These are phyloP conservation scores for Rattus norvegicus DNA, from an alignment of 2,113 vertebrate species.

Conservation along the genomic window DNA sequence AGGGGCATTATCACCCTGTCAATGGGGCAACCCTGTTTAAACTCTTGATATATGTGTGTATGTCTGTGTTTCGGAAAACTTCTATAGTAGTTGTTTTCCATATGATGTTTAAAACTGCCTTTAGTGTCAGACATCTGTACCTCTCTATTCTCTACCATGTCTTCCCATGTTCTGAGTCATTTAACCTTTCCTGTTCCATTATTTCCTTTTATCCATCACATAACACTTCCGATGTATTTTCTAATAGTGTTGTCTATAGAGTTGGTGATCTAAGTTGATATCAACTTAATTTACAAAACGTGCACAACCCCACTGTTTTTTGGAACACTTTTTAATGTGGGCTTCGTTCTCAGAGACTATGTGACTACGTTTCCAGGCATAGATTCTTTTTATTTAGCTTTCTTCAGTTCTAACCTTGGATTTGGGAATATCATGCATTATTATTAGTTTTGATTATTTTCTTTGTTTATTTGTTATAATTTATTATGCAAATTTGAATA, in stretches of 20 bases:
- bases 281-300: background rate
- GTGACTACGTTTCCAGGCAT: background rate
- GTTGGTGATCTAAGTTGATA: background rate
- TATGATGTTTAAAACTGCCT: background rate
- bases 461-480: background rate
- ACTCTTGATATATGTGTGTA: background rate
- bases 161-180: background rate
- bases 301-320: background rate
- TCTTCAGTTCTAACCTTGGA: background rate
- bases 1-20: background rate
- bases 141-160: background rate
- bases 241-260: background rate
- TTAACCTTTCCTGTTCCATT: background rate
- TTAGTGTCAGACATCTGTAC: background rate
- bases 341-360: background rate
- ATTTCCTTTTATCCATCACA: background rate
- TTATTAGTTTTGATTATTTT: slow-evolving; percentile 33
- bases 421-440: background rate
- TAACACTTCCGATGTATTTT: slow-evolving; percentile 19
- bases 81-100: background rate
- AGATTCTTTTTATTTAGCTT: background rate
- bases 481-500: slow-evolving; percentile 11
- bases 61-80: background rate
- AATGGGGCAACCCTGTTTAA: background rate
- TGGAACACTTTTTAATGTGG: background rate